Base-by-base conservation (phyloP, 2,888 invertebrate species). In the Stramonita haemastoma region DNA sequence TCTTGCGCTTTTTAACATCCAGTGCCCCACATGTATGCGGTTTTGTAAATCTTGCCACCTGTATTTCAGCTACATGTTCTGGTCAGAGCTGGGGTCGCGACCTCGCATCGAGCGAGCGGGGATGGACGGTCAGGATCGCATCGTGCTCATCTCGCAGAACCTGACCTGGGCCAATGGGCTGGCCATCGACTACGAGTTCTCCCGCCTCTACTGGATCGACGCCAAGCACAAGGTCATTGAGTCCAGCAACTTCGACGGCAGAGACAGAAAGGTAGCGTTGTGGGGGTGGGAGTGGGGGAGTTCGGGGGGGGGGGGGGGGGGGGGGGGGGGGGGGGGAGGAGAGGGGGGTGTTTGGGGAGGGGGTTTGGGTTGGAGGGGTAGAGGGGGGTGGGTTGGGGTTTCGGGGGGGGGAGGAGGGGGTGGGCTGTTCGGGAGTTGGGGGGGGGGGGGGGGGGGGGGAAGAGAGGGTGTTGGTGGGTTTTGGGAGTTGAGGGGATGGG, bases 91-190 rank as follows among this genome's bases (percentile, higher is more conserved):
- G 98, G 98, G 98, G 1, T 96, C 97, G 4, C 96, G 96, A 2
- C 97, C 98, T 0, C 97, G 97, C 96, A 98, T 98, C 90, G 98
- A 98, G 96, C 97, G 97, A 66, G 98, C 98, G 0, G 97, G 97
- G 57, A 98, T 98, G 98, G 98, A 98, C 95, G 98, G 98, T 0
- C 97, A 97, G 0, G 97, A 97, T 89, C 96, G 98, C 13, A 96
- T 96, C 26, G 96, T 97, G 0, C 97, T 95, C 26, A 91, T 95
- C 60, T 97, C 96, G 73, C 97, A 97, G 8, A 97, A 98, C 93
- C 97, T 98, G 92, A 97, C 97, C 0, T 98, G 97, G 97, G 98
- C 98, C 0, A 98, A 98, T 95, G 98, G 98, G 2, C 96, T 98
- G 81, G 98, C 98, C 0, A 97, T 98, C 36, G 98, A 98, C 95